A percentile compares a stretch with the other conserved stretches of the same genome.
Evolutionary conservation across 2,113 vertebrate genomes (phyloP).

Genomic region (Ranitomeya variabilis): DNA sequence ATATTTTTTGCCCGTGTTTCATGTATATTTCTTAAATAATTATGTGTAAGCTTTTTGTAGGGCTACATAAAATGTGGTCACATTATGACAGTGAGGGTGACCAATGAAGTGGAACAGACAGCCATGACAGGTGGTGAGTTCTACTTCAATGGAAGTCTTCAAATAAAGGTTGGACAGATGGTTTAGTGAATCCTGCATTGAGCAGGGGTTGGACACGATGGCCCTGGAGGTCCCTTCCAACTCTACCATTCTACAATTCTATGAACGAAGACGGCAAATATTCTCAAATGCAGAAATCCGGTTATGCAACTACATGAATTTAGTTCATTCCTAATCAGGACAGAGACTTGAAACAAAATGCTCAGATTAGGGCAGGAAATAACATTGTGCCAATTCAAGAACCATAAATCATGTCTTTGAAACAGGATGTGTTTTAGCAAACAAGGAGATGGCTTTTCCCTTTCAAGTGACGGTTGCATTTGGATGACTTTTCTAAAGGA

Average conservation of each 20-base stretch:
- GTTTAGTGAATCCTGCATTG: too few species aligned
- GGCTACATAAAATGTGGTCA: too few species aligned
- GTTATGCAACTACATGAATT: conserved; percentile 46
- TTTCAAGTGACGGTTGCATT: conserved; percentile 64
- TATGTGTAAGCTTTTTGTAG: too few species aligned
- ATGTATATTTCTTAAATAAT: background rate
- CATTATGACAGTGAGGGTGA: too few species aligned
- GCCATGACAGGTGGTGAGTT: too few species aligned
- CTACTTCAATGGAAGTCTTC: too few species aligned
- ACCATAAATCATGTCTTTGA: conserved; percentile 54
- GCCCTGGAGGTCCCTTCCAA: too few species aligned
- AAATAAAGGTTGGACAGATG: too few species aligned
- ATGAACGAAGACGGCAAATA: conserved; percentile 53
- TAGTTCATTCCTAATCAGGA: background rate
- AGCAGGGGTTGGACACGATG: too few species aligned
- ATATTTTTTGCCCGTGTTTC: background rate
- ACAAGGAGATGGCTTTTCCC: conserved; percentile 57
- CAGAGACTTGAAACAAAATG: conserved; percentile 38
- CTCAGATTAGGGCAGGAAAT: conserved; percentile 54
- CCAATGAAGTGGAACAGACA: too few species aligned
- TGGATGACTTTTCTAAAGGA: conserved; percentile 37
- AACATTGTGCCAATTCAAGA: conserved; percentile 59
- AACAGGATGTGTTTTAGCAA: conserved; percentile 61
- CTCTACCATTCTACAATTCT: background rate
- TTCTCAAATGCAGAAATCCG: conserved; percentile 55